phyloP scores from a whole-genome alignment of 2,888 invertebrate species.

The Stomorhina lunata region DNA sequence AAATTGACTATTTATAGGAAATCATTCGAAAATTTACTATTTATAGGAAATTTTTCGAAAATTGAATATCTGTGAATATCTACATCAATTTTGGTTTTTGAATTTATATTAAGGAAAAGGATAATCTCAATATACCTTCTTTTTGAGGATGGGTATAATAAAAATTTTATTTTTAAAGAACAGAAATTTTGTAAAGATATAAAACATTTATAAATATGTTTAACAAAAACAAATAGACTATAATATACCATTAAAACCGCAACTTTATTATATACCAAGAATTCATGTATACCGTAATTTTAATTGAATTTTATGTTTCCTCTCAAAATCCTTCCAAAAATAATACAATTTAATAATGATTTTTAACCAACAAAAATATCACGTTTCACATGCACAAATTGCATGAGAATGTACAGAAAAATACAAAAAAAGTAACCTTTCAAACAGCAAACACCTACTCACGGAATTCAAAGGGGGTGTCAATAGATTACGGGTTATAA shows the following conservation, averaged over 20 bases:
- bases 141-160: no score
- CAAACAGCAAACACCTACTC: conserved; percentile 11
- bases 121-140: no score
- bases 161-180: no score
- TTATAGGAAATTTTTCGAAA: no score
- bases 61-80: no score
- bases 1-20: no score
- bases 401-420: neutral
- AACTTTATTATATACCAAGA: neutral
- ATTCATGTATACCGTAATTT: neutral
- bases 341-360: conserved; percentile 22
- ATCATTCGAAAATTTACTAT: no score
- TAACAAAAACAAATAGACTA: neutral
- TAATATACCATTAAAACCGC: neutral
- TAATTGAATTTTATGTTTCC: neutral
- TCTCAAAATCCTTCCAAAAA: neutral
- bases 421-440: no score
- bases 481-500: neutral
- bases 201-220: neutral
- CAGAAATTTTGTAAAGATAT: neutral
- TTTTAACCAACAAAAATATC: conserved; percentile 1
- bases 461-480: neutral
- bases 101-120: no score
- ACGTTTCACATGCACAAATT: conserved; percentile 30
- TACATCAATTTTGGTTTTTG: no score